These are phyloP conservation scores for Xestoiulus laeticollis DNA, from an alignment of 2,888 invertebrate genomes.

Conservation along the genomic window DNA sequence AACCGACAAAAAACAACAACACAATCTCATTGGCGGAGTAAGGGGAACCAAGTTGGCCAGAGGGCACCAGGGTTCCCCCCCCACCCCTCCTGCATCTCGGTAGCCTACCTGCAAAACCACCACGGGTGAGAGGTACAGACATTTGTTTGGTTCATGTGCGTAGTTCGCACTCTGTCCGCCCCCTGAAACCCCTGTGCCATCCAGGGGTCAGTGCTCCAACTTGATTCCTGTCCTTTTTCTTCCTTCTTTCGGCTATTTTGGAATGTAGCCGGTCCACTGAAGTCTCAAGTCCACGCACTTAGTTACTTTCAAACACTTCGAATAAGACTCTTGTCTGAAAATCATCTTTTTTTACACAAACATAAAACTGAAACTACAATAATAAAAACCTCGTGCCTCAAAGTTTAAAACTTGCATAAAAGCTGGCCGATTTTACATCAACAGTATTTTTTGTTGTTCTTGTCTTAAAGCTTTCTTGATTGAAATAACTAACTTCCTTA, in stretches of 20 bases:
- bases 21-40: background rate
- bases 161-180: conserved; percentile 34
- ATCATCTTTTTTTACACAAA: background rate
- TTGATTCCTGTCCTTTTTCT: conserved; percentile 48
- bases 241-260: conserved; percentile 51
- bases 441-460: background rate
- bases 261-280: conserved; percentile 48
- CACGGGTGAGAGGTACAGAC: conserved; percentile 16
- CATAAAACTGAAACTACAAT: background rate
- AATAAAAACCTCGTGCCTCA: background rate
- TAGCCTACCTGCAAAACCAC: conserved; percentile 41
- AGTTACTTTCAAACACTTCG: background rate
- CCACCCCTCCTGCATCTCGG: conserved; percentile 22
- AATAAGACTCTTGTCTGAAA: conserved; percentile 5
- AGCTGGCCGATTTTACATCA: background rate
- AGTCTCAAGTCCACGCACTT: conserved; percentile 31
- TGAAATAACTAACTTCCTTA: background rate
- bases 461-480: background rate
- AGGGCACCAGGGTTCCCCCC: background rate
- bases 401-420: background rate
- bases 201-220: conserved; percentile 48
- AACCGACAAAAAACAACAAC: conserved; percentile 33
- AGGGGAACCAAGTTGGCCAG: background rate
- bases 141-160: conserved; percentile 44
- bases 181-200: conserved; percentile 44